Base-by-base conservation (phyloP, 2,888 invertebrate species). In the Pachliopta kotzebuea region DNA sequence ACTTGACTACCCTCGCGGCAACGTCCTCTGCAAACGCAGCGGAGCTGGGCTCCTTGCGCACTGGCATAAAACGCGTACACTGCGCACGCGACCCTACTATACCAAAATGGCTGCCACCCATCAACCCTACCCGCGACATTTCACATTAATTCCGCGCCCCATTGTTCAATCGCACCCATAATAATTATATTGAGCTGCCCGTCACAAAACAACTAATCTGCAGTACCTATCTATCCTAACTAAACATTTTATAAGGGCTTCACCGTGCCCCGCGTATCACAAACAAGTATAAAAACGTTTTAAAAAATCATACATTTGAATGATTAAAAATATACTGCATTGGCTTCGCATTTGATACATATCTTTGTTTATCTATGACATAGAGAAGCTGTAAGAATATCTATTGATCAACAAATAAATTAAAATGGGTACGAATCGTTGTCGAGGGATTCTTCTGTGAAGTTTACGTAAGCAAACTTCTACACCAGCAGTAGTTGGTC, bases 141-240 rank as follows among this genome's bases (percentile, higher is more conserved):
- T 76, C 75, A 79, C 80, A 83, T 83, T 81, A 79, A 79, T 76
- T 76, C 74, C 75, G 73, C 77, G 73, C 80, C 83, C 80, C 76
- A 79, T 81, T 84, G 78, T 83, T 81, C 75, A 79, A 77, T 80
- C 75, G 74, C 82, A 80, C 81, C 79, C 81, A 77, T 76, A 75
- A 78, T 74, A 74, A 84, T 74, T 74, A 74, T 74, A 72, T 72
- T 67, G 70, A 71, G 71, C 62, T 61, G 64, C 70, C 70, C 71
- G 71, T 72, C 74, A 72, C 68, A 73, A 72, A 74, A 72, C 72
- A 73, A 72, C 72, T 71, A 74, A 74, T 71, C 67, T 67, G 60
- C 56, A 29, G 62, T 63, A 59, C 66, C 58, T 37, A 42, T 54
- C 21, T 24, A 37, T 60, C 52, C 31, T 55, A 59, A 42, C 29